Percentiles rank a stretch among this genome's conserved stretches.
These are phyloP conservation scores for Rhyacichthys aspro DNA, from an alignment of 2,797 vertebrate genomes.

Conservation along the genomic window DNA sequence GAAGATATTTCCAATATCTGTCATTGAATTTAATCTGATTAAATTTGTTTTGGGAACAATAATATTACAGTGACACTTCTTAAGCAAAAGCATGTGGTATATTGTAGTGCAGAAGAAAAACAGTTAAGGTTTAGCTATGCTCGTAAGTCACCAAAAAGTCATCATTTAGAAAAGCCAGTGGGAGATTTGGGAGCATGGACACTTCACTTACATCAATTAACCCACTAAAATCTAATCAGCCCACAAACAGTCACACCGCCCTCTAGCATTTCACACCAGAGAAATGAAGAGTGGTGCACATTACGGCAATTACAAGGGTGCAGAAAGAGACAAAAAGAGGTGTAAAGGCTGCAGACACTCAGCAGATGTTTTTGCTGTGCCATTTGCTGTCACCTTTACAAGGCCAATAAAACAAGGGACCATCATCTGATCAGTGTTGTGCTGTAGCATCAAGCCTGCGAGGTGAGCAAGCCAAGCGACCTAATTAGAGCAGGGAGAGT, in stretches of 20 bases:
- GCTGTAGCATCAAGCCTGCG: constrained; percentile 72
- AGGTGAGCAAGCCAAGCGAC: constrained; percentile 78
- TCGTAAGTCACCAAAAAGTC: constrained; percentile 13
- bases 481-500: constrained; percentile 80
- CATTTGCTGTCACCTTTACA: constrained; percentile 75
- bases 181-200: constrained; percentile 66
- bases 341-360: constrained; percentile 61
- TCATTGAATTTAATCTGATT: no score
- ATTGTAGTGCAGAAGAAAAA: background rate
- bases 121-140: constrained; percentile 5
- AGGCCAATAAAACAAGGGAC: constrained; percentile 72
- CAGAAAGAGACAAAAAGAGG: constrained; percentile 46
- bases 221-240: constrained; percentile 75
- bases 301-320: constrained; percentile 55
- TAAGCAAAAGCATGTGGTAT: background rate
- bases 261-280: constrained; percentile 61
- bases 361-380: constrained; percentile 75
- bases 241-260: constrained; percentile 65
- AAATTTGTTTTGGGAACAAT: no score
- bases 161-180: constrained; percentile 46
- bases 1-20: background rate
- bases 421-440: constrained; percentile 76
- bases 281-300: constrained; percentile 70
- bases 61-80: constrained; percentile 2
- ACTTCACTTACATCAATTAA: constrained; percentile 77